A percentile compares a stretch with the other conserved stretches of the same genome.
Conservation (phyloP, 2,888 invertebrate species). For the Pharmacophagus antenor region DNA sequence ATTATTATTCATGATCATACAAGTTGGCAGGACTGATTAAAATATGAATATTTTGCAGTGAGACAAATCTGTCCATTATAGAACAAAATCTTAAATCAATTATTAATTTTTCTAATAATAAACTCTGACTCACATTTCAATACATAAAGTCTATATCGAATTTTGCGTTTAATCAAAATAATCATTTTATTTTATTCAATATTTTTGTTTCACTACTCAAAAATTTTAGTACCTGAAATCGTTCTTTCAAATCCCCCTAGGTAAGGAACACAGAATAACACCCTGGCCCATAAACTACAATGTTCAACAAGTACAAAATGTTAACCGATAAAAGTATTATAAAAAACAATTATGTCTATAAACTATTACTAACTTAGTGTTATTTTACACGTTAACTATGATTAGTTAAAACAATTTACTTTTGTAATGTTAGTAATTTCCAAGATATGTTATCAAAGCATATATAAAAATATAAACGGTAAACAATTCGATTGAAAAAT, state of each 20-base stretch:
- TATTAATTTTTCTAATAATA: too few relatives aligned
- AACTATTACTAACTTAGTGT: background rate
- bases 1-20: too few relatives aligned
- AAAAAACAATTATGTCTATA: background rate
- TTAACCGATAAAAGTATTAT: background rate
- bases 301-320: background rate
- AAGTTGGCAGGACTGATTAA: too few relatives aligned
- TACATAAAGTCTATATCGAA: background rate
- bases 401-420: conserved; percentile 19
- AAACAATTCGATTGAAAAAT: conserved; percentile 21
- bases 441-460: conserved; percentile 21
- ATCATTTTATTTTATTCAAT: background rate
- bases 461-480: conserved; percentile 15
- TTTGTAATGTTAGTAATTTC: conserved; percentile 1
- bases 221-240: background rate
- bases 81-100: background rate
- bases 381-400: background rate
- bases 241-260: background rate
- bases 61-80: background rate
- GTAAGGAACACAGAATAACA: background rate
- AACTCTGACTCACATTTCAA: background rate
- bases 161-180: background rate
- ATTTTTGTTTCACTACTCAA: background rate
- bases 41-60: too few relatives aligned
- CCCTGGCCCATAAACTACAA: background rate